Conservation (phyloP, 2,888 invertebrate genomes). For the Meteorus cinctellus region DNA sequence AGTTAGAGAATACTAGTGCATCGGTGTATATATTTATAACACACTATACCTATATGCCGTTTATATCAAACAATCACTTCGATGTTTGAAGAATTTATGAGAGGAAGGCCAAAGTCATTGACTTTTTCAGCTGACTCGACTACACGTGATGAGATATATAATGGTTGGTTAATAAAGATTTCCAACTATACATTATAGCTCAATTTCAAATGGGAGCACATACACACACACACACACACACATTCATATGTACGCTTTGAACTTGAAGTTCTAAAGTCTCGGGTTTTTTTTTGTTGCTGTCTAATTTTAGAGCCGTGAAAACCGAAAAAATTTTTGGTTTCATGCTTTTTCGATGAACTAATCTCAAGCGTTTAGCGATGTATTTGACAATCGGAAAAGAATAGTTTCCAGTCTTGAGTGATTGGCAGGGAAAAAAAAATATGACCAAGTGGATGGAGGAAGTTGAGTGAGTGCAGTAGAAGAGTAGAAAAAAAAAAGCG, state of each 20-base stretch:
- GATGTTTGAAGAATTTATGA: not conserved
- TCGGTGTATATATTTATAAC: no score
- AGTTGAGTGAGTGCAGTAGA: conserved; percentile 15
- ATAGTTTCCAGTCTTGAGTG: conserved; percentile 3
- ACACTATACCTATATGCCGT: no score
- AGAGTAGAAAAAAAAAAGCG: conserved; percentile 44
- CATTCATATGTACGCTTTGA: not conserved
- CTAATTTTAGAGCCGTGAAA: not conserved
- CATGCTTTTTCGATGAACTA: not conserved
- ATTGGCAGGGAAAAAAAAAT: conserved; percentile 11
- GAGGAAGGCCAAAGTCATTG: conserved; percentile 11
- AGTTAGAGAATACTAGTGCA: no score
- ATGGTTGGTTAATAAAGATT: conserved; percentile 4
- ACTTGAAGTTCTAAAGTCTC: not conserved
- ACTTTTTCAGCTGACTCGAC: conserved; percentile 25
- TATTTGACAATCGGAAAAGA: conserved; percentile 8
- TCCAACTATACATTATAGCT: not conserved
- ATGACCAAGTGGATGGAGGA: conserved; percentile 10
- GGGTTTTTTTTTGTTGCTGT: not conserved
- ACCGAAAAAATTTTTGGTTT: not conserved
- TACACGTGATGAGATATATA: conserved; percentile 20
- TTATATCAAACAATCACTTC: no score
- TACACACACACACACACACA: not conserved
- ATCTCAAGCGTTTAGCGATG: not conserved
- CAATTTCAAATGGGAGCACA: not conserved